These are phyloP conservation scores for Ostrea edulis DNA, from an alignment of 1,140 invertebrate species.

Conservation along the genomic window DNA sequence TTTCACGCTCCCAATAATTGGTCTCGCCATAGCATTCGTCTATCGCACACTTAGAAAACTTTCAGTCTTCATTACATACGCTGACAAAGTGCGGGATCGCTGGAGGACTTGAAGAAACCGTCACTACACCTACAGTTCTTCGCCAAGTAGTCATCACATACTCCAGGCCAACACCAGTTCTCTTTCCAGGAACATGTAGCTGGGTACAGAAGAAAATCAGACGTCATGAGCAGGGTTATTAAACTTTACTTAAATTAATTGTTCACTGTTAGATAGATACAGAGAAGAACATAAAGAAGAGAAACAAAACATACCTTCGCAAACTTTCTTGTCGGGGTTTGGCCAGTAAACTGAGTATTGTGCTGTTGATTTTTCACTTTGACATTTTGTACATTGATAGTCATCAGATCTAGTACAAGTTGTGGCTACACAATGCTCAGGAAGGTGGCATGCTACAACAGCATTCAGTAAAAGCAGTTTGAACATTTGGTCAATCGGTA, in stretches of 20 bases:
- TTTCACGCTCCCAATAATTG: too few species aligned
- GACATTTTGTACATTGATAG: constrained; percentile 25
- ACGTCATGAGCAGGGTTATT: too few species aligned
- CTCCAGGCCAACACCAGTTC: constrained; percentile 44
- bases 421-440: not conserved
- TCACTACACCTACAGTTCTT: constrained; percentile 13
- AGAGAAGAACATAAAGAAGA: not conserved
- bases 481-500: not conserved
- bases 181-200: constrained; percentile 43
- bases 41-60: too few species aligned
- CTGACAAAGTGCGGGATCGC: constrained; percentile 24
- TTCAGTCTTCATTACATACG: not conserved
- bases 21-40: too few species aligned
- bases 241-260: too few species aligned
- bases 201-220: not conserved
- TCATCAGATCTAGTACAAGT: constrained; percentile 19
- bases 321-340: not conserved
- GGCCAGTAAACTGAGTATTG: constrained; percentile 8
- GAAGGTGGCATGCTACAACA: constrained; percentile 20
- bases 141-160: not conserved
- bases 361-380: not conserved
- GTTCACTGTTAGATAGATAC: not conserved
- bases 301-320: not conserved
- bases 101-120: constrained; percentile 16
- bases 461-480: too few species aligned